phyloP scores from a whole-genome alignment of 1,140 invertebrate genomes.

The Eufriesea mexicana region DNA sequence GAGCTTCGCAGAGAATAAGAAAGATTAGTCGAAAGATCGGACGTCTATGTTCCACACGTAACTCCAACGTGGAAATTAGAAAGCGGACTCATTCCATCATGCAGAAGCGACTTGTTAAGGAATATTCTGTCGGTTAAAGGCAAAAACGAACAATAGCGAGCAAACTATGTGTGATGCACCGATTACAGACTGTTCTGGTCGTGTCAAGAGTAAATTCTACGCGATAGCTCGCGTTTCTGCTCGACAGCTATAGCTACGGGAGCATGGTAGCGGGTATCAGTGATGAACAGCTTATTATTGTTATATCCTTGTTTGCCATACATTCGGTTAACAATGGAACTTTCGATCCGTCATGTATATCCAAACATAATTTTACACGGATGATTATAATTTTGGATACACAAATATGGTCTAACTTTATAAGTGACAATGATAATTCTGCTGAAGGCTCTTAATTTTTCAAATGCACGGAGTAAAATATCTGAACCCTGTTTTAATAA shows the following conservation, averaged over 20 bases:
- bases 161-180: not conserved
- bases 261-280: slow-evolving; percentile 5
- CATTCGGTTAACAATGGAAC: no score
- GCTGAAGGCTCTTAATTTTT: no score
- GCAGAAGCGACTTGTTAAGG: slow-evolving; percentile 37
- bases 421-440: no score
- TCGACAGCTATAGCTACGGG: not conserved
- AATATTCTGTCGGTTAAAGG: not conserved
- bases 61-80: not conserved
- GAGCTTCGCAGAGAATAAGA: not conserved
- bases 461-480: no score
- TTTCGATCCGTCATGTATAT: no score
- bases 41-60: slow-evolving; percentile 36
- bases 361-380: no score
- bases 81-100: slow-evolving; percentile 33
- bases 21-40: not conserved
- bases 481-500: no score
- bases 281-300: slow-evolving; percentile 6
- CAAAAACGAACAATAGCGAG: slow-evolving; percentile 5
- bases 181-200: not conserved
- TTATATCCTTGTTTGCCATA: no score
- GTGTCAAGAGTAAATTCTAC: not conserved
- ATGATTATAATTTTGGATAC: no score
- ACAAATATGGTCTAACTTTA: no score
- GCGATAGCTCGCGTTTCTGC: not conserved